phyloP scores from a whole-genome alignment of 2,888 invertebrate species.

The Netelia melanura region DNA sequence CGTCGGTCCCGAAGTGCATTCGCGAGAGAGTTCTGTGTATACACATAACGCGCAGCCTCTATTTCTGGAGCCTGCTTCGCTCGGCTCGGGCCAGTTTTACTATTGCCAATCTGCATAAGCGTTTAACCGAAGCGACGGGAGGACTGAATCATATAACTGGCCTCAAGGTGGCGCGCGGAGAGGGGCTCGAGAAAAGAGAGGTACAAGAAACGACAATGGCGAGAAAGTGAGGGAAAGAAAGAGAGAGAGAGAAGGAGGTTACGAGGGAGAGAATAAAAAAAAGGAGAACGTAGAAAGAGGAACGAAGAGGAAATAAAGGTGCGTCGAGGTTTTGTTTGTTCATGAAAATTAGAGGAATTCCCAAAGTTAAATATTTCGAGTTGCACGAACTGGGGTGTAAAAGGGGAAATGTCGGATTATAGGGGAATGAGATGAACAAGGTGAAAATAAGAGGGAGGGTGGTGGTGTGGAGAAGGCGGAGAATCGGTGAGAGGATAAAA shows the following conservation, averaged over 20 bases:
- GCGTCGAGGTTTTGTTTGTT: slow-evolving; percentile 29
- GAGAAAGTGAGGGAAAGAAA: background rate
- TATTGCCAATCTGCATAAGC: slow-evolving; percentile 81
- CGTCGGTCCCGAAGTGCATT: slow-evolving; percentile 60
- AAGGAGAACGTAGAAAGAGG: slow-evolving; percentile 19
- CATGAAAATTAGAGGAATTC: slow-evolving; percentile 9
- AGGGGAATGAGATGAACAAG: slow-evolving; percentile 65
- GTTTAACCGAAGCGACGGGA: slow-evolving; percentile 77
- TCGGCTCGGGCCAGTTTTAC: slow-evolving; percentile 71
- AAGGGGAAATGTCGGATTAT: slow-evolving; percentile 39
- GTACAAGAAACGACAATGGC: slow-evolving; percentile 35
- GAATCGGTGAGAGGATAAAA: slow-evolving; percentile 58
- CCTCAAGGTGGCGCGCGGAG: background rate
- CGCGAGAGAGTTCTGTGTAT: slow-evolving; percentile 1
- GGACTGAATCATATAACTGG: slow-evolving; percentile 76
- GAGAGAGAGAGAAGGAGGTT: slow-evolving; percentile 47
- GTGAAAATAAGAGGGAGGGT: slow-evolving; percentile 52
- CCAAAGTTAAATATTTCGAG: slow-evolving; percentile 25
- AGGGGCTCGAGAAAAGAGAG: slow-evolving; percentile 73
- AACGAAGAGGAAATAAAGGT: slow-evolving; percentile 34
- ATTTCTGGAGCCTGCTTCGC: slow-evolving; percentile 75
- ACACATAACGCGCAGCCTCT: slow-evolving; percentile 65
- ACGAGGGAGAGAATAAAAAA: slow-evolving; percentile 42
- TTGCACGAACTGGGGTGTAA: slow-evolving; percentile 50
- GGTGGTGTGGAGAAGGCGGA: slow-evolving; percentile 57